Evolutionary conservation across 2,113 vertebrate species (phyloP).

Genomic region (Sturnus vulgaris): DNA sequence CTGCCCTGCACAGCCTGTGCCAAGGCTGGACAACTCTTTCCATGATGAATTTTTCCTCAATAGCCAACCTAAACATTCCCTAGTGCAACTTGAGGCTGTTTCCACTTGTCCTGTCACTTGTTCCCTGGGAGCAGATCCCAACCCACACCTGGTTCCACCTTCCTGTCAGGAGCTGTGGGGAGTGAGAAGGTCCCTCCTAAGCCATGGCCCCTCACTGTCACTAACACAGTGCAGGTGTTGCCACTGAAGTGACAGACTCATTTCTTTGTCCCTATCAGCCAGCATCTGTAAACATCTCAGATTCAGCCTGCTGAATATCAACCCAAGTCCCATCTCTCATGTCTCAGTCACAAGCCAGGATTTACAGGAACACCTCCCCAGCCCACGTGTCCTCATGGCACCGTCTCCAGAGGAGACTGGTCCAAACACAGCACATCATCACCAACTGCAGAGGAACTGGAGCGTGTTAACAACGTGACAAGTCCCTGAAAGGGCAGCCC

Average conservation of each 20-base stretch:
- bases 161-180: background rate
- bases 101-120: background rate
- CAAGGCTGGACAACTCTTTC: background rate
- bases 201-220: background rate
- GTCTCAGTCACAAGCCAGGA: background rate
- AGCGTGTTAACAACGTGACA: background rate
- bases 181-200: background rate
- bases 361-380: background rate
- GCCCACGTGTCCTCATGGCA: background rate
- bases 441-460: background rate
- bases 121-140: background rate
- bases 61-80: background rate
- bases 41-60: background rate
- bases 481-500: background rate
- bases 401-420: background rate
- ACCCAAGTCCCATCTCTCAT: background rate
- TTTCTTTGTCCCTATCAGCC: background rate
- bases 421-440: background rate
- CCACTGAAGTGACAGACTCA: background rate
- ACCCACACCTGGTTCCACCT: background rate
- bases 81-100: background rate
- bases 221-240: rapidly evolving
- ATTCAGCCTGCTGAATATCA: background rate
- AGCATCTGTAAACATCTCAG: background rate
- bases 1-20: background rate